Base-by-base conservation (phyloP, 2,797 vertebrate species). In the Peromyscus melanophrys region DNA sequence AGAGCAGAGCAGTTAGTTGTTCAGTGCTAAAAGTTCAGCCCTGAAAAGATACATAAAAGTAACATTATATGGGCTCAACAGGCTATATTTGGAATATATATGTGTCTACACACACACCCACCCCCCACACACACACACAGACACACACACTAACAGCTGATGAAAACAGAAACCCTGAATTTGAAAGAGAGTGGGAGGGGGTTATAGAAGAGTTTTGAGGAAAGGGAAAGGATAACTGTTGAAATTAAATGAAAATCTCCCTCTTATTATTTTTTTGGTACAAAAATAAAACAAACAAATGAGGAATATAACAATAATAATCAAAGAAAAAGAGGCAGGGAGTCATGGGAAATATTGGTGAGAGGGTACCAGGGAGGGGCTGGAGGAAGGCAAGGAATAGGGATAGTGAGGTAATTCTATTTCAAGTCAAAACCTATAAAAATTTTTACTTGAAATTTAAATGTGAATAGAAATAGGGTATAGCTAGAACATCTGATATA, bases 401-500 rank as follows among this genome's bases (percentile, higher is more conserved):
- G 6, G 31, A 69, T n/a, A 69, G 19, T 23, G 5, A 86, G 0
- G 3, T 49, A 67, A 85, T n/a, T 23, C 31, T 6, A 67, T 25
- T 52, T 86, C 46, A 86, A 86, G 19, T n/a, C 21, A 69, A 69
- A 86, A 27, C 31, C 69, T 46, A 86, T 34, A 86, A 67, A 55
- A 67, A 12, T n/a, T 21, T 63, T 76, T 71, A 21, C 12, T n/a
- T 23, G 13, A 85, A 52, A 63, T 25, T 69, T 67, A 69, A 85
- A 85, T 85, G 25, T 52, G 43, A 86, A n/a, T n/a, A 14, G 21
- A 94, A 95, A 81, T 43, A 94, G 21, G 3, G 13, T 34, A 25
- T 57, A 77, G 12, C 40, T 40, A 89, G 17, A 82, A 96, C 10
- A 49, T 25, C 63, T 23, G 16, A 67, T 52, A 94, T 75, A 4